These are phyloP conservation scores for Pelagia noctiluca DNA, from an alignment of 30 jellyfish, hydroid and myxozoan species.

Conservation along the genomic window DNA sequence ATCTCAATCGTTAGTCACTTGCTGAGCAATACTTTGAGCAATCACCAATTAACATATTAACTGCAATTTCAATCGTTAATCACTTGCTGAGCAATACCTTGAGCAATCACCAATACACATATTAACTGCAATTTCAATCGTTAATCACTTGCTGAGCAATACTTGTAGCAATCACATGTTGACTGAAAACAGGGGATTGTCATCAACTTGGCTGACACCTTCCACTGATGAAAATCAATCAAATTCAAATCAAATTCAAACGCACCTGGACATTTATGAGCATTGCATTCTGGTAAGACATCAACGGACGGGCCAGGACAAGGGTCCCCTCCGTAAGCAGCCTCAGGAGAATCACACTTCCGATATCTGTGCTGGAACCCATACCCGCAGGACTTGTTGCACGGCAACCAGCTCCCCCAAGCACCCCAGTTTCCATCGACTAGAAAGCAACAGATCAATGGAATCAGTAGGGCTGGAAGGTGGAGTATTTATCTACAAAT, in stretches of 20 bases:
- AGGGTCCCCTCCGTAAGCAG: slow-evolving; percentile 43
- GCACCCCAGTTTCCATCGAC: slow-evolving; percentile 85
- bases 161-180: no score
- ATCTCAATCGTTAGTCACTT: no score
- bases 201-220: background rate
- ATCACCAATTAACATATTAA: no score
- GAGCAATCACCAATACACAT: no score
- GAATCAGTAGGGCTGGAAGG: no score
- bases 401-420: slow-evolving; percentile 57
- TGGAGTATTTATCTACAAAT: no score
- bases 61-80: no score
- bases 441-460: background rate
- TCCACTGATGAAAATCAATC: background rate
- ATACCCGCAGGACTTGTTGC: slow-evolving; percentile 75
- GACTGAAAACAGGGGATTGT: no score
- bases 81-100: no score
- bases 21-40: no score
- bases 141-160: no score
- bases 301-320: slow-evolving; percentile 70
- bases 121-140: no score
- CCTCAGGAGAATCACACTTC: slow-evolving; percentile 64
- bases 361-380: slow-evolving; percentile 66
- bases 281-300: slow-evolving; percentile 68
- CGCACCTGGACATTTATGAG: slow-evolving; percentile 65
- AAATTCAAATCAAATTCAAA: background rate